Evolutionary conservation across 2,113 vertebrate genomes (phyloP).

Genomic region (Noturus placidus): DNA sequence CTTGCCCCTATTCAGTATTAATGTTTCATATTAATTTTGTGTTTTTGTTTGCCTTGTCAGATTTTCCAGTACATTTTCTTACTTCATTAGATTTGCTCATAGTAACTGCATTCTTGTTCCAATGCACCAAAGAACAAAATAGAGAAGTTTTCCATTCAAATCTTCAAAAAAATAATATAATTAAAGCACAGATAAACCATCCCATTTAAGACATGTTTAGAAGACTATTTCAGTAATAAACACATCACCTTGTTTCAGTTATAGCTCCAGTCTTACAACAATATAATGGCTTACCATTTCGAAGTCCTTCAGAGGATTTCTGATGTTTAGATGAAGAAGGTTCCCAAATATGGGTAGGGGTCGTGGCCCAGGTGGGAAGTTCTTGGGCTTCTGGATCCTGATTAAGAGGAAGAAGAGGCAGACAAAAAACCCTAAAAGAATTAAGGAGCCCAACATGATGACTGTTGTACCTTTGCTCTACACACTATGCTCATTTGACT

Average conservation of each 20-base stretch:
- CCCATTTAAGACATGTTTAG: not conserved
- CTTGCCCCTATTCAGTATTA: too few relatives aligned
- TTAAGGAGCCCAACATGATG: constrained; percentile 59
- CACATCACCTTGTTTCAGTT: not conserved
- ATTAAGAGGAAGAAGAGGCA: constrained; percentile 53
- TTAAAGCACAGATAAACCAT: too few relatives aligned
- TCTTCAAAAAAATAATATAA: too few relatives aligned
- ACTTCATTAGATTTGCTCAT: too few relatives aligned
- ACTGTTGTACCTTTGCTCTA: not conserved
- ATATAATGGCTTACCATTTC: not conserved
- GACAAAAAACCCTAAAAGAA: constrained; percentile 57
- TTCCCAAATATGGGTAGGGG: constrained; percentile 66
- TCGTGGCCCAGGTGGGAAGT: constrained; percentile 68
- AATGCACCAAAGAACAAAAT: too few relatives aligned
- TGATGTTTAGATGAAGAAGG: constrained; percentile 59
- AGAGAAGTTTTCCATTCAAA: too few relatives aligned
- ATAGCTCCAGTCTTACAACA: not conserved
- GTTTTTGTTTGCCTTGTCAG: too few relatives aligned
- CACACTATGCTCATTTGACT: constrained; percentile 3
- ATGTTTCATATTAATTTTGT: too few relatives aligned
- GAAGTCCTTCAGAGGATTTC: constrained; percentile 63
- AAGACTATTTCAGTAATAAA: not conserved
- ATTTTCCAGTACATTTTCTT: too few relatives aligned
- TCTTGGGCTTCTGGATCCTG: constrained; percentile 61
- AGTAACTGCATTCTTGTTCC: too few relatives aligned